Percentiles rank a stretch among this genome's conserved stretches.
phyloP scores from a whole-genome alignment of 2,888 invertebrate genomes.

The Drosophila formosana region DNA sequence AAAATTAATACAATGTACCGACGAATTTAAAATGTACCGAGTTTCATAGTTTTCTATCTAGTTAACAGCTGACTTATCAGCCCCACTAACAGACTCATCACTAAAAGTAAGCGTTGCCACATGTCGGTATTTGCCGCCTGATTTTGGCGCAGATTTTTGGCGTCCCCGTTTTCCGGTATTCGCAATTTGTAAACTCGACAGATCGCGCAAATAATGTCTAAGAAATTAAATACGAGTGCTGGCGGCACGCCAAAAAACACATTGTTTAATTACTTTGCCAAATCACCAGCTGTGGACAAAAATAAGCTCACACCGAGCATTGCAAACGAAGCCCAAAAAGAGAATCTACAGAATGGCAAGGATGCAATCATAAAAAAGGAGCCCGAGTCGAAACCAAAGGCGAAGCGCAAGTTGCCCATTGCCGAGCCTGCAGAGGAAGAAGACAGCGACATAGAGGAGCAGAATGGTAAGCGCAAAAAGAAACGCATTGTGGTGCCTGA shows the following conservation, averaged over 20 bases:
- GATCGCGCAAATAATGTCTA: constrained; percentile 69
- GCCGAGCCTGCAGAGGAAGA: constrained; percentile 9
- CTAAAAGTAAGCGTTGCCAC: constrained; percentile 14
- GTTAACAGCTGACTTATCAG: constrained; percentile 6
- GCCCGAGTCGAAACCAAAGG: constrained; percentile 32
- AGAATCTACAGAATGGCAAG: constrained; percentile 31
- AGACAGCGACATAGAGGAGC: constrained; percentile 81
- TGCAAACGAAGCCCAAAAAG: constrained; percentile 39
- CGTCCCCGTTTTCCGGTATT: constrained; percentile 47
- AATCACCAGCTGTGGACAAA: constrained; percentile 86
- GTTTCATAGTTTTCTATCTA: too few relatives aligned
- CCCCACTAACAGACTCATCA: neutral
- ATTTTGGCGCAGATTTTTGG: constrained; percentile 69
- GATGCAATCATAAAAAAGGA: constrained; percentile 29
- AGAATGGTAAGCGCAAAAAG: constrained; percentile 85
- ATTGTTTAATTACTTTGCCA: constrained; percentile 89
- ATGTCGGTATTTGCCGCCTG: constrained; percentile 22
- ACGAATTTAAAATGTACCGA: neutral
- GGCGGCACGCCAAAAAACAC: constrained; percentile 86
- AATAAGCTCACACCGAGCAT: constrained; percentile 64
- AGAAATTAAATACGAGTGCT: constrained; percentile 77
- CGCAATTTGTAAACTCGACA: constrained; percentile 1
- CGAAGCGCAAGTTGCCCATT: constrained; percentile 67
- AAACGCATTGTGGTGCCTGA: constrained; percentile 70
- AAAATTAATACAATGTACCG: too few relatives aligned